Evolutionary conservation across 2,113 vertebrate species (phyloP), one percentile per base, ranked within the genome.

Genomic region (Otolemur garnettii): DNA sequence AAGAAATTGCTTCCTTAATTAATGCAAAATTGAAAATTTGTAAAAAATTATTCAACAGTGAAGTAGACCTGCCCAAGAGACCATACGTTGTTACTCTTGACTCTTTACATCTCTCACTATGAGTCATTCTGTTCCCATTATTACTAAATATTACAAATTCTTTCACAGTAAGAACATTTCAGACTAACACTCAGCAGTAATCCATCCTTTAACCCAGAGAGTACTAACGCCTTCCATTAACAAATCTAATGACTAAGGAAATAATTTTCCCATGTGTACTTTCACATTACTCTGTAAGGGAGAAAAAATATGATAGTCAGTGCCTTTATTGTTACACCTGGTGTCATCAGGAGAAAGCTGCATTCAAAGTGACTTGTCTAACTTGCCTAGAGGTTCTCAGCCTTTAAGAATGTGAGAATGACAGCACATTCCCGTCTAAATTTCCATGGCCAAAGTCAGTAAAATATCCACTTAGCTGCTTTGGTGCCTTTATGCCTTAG

Each of bases 121-220:
- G 95, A 96, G 69, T 96, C 93, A 91, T n/a, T 82, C 53, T 85
- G 30, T 88, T 90, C 81, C n/a, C 66, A 87, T 26, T 28, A 81
- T 96, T 90, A 81, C 55, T 92, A 94, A 96, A 79, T 90, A 88
- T 82, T 86, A 83, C 72, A 91, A 19, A 86, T 80, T 93, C 77
- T 88, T 92, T 64, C 53, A 80, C 45, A 82, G 72, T n/a, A 72
- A 94, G 59, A 74, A 93, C 4, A 33, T 95, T 87, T 59, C 38
- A 95, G 71, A 94, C 86, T 55, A 66, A 57, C 86, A 79, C 68
- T 94, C 53, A 93, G 60, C 74, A 91, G 88, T 75, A 87, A 91
- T 55, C 38, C 86, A 59, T 90, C 60, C 87, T 97, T 96, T 92
- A 93, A 95, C 78, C 55, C 30, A 18, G 45, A 66, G 90, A 24